Evolutionary conservation across 2,888 invertebrate species (phyloP).

Genomic region (Spodoptera littoralis): DNA sequence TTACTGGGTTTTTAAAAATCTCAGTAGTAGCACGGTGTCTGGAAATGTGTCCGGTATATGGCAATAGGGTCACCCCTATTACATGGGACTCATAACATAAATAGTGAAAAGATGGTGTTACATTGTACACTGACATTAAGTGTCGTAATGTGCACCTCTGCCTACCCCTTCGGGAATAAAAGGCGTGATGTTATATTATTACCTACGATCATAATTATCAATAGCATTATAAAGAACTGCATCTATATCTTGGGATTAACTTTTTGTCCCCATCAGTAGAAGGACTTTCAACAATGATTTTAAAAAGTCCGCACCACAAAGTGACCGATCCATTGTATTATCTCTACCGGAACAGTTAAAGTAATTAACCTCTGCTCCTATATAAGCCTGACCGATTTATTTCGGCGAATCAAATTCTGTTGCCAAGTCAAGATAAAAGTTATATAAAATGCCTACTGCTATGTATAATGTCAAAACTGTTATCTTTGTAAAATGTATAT

Average conservation of each 20-base stretch:
- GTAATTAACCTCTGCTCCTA: constrained; percentile 63
- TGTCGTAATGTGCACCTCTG: too few relatives aligned
- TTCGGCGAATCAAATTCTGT: constrained; percentile 50
- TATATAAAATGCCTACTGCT: neutral
- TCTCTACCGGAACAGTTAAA: constrained; percentile 56
- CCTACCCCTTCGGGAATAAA: too few relatives aligned
- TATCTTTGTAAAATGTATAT: neutral
- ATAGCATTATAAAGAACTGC: too few relatives aligned
- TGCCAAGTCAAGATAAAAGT: constrained; percentile 18
- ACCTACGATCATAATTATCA: too few relatives aligned
- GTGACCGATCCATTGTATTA: constrained; percentile 46
- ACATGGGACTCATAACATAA: too few relatives aligned
- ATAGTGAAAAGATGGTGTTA: too few relatives aligned
- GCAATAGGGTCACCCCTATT: too few relatives aligned
- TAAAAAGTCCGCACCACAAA: constrained; percentile 12
- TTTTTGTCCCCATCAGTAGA: constrained; percentile 17
- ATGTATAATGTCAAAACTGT: neutral
- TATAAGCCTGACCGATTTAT: constrained; percentile 61
- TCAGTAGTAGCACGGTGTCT: too few relatives aligned
- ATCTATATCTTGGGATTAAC: neutral
- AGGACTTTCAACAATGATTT: constrained; percentile 17
- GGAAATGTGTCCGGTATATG: too few relatives aligned
- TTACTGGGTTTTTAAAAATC: too few relatives aligned
- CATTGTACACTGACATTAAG: too few relatives aligned
- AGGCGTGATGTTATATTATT: too few relatives aligned